Percentiles rank a stretch among this genome's conserved stretches.
Evolutionary conservation across 2,113 vertebrate species (phyloP).

Genomic region (Thermophis baileyi): DNA sequence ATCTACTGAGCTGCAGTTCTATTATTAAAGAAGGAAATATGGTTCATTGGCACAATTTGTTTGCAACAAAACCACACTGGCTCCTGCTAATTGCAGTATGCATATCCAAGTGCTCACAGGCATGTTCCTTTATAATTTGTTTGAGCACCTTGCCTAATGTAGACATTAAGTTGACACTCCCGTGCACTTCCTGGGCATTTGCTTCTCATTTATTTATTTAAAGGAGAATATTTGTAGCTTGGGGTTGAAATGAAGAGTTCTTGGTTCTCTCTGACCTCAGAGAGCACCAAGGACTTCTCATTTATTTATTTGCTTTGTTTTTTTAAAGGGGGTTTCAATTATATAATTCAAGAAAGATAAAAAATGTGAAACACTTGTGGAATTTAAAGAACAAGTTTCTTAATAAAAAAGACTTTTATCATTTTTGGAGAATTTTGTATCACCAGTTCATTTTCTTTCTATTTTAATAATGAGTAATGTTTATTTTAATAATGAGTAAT

Average conservation of each 20-base stretch:
- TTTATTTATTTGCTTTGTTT: neutral
- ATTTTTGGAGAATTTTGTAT: neutral
- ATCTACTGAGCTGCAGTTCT: neutral
- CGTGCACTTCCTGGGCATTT: neutral
- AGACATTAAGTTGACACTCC: neutral
- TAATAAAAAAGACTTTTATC: neutral
- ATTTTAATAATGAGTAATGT: neutral
- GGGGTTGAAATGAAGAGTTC: neutral
- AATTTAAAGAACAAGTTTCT: neutral
- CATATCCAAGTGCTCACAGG: neutral
- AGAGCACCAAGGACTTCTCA: neutral
- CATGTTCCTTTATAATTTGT: neutral
- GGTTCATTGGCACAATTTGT: neutral
- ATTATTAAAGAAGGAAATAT: neutral
- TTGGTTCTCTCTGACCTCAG: neutral
- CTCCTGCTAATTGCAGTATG: neutral
- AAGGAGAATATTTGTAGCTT: neutral
- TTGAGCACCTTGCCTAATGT: neutral
- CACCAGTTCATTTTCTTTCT: neutral
- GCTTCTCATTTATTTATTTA: neutral
- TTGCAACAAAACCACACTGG: neutral
- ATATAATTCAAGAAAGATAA: neutral
- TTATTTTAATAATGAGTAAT: neutral
- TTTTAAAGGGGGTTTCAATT: neutral
- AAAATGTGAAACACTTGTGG: neutral